phyloP scores from a whole-genome alignment of 1,140 invertebrate species.

The Lepidurus apus region DNA sequence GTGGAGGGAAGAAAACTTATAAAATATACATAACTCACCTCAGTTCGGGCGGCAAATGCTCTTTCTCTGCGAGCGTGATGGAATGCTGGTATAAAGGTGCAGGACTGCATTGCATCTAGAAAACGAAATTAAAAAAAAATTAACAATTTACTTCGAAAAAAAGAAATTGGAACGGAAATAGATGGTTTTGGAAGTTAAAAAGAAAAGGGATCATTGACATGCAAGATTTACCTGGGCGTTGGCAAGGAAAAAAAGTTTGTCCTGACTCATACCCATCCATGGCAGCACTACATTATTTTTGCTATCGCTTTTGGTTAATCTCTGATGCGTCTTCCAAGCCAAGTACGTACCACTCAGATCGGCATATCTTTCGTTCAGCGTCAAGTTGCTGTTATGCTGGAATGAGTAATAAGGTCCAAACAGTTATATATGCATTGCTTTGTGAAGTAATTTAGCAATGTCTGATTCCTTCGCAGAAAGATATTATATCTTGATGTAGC shows the following conservation, averaged over 20 bases:
- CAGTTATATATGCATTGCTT: too few relatives aligned
- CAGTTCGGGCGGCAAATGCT: neutral
- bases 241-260: neutral
- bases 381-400: neutral
- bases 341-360: neutral
- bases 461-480: too few relatives aligned
- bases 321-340: conserved; percentile 3
- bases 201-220: neutral
- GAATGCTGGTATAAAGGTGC: neutral
- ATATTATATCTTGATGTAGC: too few relatives aligned
- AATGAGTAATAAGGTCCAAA: neutral
- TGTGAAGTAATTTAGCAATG: too few relatives aligned
- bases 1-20: neutral
- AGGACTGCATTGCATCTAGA: neutral
- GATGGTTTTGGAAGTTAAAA: neutral
- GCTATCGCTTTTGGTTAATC: neutral
- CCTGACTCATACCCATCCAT: neutral
- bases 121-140: too few relatives aligned
- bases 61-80: neutral
- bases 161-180: neutral
- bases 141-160: neutral
- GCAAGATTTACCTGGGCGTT: conserved; percentile 2
- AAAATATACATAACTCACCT: neutral
- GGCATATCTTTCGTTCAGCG: neutral
- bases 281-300: neutral